phyloP scores from a whole-genome alignment of 1,140 invertebrate genomes.

The Phocides pigmalion region DNA sequence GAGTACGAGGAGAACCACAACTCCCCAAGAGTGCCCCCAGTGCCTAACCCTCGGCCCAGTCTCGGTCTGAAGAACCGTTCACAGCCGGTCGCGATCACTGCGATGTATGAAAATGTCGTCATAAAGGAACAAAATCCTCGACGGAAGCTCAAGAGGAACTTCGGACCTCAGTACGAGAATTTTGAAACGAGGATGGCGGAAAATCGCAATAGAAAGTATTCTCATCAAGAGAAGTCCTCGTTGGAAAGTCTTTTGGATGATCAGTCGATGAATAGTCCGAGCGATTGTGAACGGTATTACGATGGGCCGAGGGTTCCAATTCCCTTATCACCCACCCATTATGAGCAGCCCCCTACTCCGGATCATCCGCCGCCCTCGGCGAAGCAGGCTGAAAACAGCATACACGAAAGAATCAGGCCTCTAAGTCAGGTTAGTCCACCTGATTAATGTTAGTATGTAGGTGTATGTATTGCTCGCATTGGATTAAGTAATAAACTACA shows the following conservation, averaged over 20 bases:
- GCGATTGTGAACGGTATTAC: slow-evolving; percentile 74
- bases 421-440: slow-evolving; percentile 90
- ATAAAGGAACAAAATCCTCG: slow-evolving; percentile 89
- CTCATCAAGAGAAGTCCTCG: slow-evolving; percentile 85
- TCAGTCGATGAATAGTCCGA: slow-evolving; percentile 71
- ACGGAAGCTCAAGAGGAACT: slow-evolving; percentile 87
- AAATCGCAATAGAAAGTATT: slow-evolving; percentile 70
- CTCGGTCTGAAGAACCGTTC: slow-evolving; percentile 76
- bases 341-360: slow-evolving; percentile 95
- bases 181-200: slow-evolving; percentile 82
- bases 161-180: slow-evolving; percentile 84
- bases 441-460: slow-evolving; percentile 42
- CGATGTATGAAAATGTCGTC: slow-evolving; percentile 89
- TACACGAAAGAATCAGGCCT: slow-evolving; percentile 95
- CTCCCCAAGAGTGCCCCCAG: slow-evolving; percentile 68
- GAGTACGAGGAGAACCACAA: slow-evolving; percentile 84
- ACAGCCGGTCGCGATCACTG: slow-evolving; percentile 89
- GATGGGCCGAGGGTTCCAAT: slow-evolving; percentile 77
- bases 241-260: slow-evolving; percentile 87
- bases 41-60: slow-evolving; percentile 75
- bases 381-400: slow-evolving; percentile 93
- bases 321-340: slow-evolving; percentile 92
- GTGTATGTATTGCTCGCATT: background rate
- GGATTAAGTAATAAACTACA: too few relatives aligned
- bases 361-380: slow-evolving; percentile 97